These are phyloP conservation scores for Slavum lentiscoides DNA, from an alignment of 2,888 invertebrate species.

Conservation along the genomic window DNA sequence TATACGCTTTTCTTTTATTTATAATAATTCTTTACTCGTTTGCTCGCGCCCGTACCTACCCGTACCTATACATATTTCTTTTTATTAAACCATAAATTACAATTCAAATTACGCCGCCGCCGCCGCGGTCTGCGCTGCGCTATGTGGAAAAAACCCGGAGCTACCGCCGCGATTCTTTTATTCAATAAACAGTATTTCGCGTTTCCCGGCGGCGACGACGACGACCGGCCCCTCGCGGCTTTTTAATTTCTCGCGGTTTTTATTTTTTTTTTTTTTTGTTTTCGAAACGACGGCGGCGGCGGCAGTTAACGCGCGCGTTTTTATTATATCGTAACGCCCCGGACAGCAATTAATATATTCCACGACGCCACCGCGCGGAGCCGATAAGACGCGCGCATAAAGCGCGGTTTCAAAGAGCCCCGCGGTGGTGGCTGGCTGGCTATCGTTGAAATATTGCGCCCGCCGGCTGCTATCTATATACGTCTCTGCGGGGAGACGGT, in stretches of 20 bases:
- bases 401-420: too few relatives aligned
- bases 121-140: too few relatives aligned
- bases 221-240: conserved; percentile 22
- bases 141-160: background rate
- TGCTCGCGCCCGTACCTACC: too few relatives aligned
- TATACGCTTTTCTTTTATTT: background rate
- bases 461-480: too few relatives aligned
- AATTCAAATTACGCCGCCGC: conserved; percentile 14
- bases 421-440: too few relatives aligned
- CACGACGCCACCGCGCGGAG: background rate
- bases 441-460: too few relatives aligned
- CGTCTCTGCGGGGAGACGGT: too few relatives aligned
- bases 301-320: conserved; percentile 37
- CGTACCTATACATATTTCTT: too few relatives aligned
- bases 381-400: background rate
- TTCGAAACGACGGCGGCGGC: conserved; percentile 7
- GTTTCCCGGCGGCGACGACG: background rate
- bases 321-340: conserved; percentile 13
- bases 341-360: conserved; percentile 31
- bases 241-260: conserved; percentile 45
- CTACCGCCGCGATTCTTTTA: conserved; percentile 16
- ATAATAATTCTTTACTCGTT: background rate
- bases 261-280: background rate
- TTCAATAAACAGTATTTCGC: conserved; percentile 19
- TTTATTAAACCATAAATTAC: conserved; percentile 36